Evolutionary conservation across 2,113 vertebrate genomes (phyloP).

Genomic region (Sturnus vulgaris): DNA sequence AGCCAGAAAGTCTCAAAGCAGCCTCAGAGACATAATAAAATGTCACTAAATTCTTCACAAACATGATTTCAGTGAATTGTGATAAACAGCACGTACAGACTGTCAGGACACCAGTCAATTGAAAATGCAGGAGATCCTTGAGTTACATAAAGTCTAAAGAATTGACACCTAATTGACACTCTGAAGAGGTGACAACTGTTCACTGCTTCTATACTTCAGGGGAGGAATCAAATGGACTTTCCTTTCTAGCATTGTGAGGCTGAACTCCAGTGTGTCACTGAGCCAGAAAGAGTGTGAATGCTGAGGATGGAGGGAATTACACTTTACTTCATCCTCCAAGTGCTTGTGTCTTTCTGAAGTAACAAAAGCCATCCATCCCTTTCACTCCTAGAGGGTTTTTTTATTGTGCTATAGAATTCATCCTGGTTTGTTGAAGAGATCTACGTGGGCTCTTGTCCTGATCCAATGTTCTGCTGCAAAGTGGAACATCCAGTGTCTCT

Average conservation of each 20-base stretch:
- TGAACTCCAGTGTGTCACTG: background rate
- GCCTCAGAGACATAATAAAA: background rate
- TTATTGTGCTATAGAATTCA: accelerated
- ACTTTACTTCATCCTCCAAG: background rate
- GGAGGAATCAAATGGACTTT: background rate
- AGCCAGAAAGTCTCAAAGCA: background rate
- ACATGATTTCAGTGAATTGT: background rate
- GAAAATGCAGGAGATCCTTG: background rate
- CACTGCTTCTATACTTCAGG: background rate
- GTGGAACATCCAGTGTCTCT: accelerated
- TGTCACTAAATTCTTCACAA: background rate
- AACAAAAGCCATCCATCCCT: background rate
- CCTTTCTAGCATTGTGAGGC: background rate
- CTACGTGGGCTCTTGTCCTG: accelerated
- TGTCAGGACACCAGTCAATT: background rate
- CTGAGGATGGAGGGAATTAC: background rate
- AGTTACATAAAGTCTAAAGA: background rate
- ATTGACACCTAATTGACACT: background rate
- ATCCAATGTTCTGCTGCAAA: accelerated
- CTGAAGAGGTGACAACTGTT: background rate
- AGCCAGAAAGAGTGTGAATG: background rate
- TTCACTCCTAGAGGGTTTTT: background rate
- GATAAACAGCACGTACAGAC: background rate
- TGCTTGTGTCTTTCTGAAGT: background rate
- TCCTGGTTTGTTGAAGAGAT: accelerated